phyloP scores from a whole-genome alignment of 2,888 invertebrate species.

The Pristionchus mayeri region DNA sequence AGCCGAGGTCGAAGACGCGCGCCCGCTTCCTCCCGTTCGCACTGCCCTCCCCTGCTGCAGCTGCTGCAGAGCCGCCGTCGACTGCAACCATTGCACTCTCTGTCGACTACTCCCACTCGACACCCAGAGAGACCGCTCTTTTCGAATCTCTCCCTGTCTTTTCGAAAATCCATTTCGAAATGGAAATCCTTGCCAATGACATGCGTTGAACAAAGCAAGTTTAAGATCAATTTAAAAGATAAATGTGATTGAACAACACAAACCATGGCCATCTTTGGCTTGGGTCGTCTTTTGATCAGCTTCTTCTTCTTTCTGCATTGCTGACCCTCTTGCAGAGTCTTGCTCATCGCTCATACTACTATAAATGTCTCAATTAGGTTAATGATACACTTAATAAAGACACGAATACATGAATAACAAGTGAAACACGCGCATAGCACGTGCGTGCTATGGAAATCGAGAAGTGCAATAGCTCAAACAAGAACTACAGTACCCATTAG shows the following conservation, averaged over 20 bases:
- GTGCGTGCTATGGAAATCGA: no score
- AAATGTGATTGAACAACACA: no score
- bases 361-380: no score
- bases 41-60: background rate
- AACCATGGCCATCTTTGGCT: conserved; percentile 16
- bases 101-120: no score
- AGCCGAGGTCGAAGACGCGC: conserved; percentile 67
- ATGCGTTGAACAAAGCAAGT: no score
- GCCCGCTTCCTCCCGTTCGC: conserved; percentile 66
- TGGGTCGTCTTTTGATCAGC: background rate
- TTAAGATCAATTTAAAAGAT: no score
- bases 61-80: conserved; percentile 27
- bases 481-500: background rate
- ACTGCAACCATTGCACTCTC: background rate
- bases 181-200: no score
- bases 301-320: conserved; percentile 10
- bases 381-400: no score
- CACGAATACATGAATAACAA: background rate
- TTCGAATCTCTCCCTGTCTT: no score
- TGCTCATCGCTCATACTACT: conserved; percentile 36
- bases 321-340: background rate
- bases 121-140: background rate
- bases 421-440: background rate
- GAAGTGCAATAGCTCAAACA: no score
- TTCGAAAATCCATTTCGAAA: background rate